Base-by-base conservation (phyloP, 2,888 invertebrate species). In the Leptinotarsa haldemani region DNA sequence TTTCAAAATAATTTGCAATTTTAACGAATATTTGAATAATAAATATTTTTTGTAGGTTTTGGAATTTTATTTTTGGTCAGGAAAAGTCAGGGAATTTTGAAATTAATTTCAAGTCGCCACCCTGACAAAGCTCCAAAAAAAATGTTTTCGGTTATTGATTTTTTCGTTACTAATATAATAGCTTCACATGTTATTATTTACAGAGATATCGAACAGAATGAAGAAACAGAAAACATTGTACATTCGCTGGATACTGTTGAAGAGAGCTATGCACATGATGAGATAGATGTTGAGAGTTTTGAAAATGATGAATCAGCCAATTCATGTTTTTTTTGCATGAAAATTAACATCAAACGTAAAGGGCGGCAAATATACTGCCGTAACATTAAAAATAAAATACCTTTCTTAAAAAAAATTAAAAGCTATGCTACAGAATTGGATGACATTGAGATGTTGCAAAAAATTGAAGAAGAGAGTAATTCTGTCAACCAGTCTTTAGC, bases 361-460 rank as follows among this genome's bases (percentile, higher is more conserved):
- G 67, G 68, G 25, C 65, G 70, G 22, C 65, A 75, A 74, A 66
- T 75, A 65, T 70, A 74, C 63, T 75, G 75, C 52, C 75, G 70
- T 66, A 16, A 65, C 65, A 75, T 75, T 70, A 75, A 58, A 70
- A 30, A 70, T 61, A 75, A 70, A 74, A 70, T 73, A 30, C 30
- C 30, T 30, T 30, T 30, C 1, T 1, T 30, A 30, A 1, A 30
- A 30, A 30, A 7, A 30, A 30, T 30, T 30, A 9, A 30, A 30
- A 30, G 1, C 7, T 30, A 30, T 1, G 9, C 30, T 30, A 30
- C 30, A 30, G 30, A 30, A 30, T 30, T 30, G 30, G 9, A 30
- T 30, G 9, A 30, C 7, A 30, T 30, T 1, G 1, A 30, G 30
- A 30, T 30, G 30, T 30, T 30, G 25, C 25, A 25, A 25, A 25